Conservation (phyloP, 1,140 invertebrate genomes). For the Heliothis subflexa region DNA sequence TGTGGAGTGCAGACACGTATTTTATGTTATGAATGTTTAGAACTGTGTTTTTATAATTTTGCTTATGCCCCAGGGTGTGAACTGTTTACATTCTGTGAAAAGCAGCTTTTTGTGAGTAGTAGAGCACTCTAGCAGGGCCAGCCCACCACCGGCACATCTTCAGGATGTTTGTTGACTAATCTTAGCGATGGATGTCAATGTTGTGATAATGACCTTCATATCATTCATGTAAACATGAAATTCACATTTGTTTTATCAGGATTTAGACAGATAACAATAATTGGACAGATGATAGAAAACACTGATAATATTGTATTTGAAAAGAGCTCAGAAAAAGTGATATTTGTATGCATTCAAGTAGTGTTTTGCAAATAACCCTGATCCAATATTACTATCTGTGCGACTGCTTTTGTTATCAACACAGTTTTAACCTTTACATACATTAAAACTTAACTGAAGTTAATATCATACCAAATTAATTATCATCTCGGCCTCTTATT, state of each 20-base stretch:
- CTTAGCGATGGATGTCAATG: constrained; percentile 22
- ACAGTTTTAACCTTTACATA: constrained; percentile 10
- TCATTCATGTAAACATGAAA: constrained; percentile 5
- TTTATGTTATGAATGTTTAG: constrained; percentile 42
- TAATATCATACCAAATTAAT: not conserved
- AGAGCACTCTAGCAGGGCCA: not conserved
- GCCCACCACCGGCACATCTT: not conserved
- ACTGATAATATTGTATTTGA: no score
- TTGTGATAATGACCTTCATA: constrained; percentile 20
- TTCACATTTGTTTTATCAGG: constrained; percentile 14
- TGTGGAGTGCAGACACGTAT: constrained; percentile 48
- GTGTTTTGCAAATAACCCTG: not conserved
- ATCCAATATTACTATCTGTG: constrained; percentile 14
- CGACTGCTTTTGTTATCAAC: not conserved
- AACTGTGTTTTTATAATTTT: constrained; percentile 22
- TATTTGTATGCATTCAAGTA: not conserved
- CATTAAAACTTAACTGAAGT: not conserved
- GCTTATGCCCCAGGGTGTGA: not conserved
- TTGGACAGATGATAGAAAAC: constrained; percentile 1
- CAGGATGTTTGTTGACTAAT: not conserved
- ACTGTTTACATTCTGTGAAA: not conserved
- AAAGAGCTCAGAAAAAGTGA: no score
- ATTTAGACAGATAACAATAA: constrained; percentile 7
- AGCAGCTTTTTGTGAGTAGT: constrained; percentile 2
- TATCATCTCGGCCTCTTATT: not conserved